These are phyloP conservation scores for Megalopta genalis DNA, from an alignment of 1,140 invertebrate species.

Conservation along the genomic window DNA sequence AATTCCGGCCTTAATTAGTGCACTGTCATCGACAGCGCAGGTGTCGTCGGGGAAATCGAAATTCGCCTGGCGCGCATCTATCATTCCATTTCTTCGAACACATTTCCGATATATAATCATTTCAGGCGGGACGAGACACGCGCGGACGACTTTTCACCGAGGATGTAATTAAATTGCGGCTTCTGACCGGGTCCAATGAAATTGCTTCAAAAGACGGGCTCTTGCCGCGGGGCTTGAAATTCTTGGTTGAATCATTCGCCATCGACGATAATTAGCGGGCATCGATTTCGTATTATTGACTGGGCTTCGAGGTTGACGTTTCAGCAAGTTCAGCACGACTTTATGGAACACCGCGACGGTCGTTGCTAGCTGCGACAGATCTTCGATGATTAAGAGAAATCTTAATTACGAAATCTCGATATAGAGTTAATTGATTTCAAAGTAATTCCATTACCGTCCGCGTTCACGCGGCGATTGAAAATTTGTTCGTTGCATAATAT, in stretches of 20 bases:
- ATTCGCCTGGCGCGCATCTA: background rate
- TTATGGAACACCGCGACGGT: background rate
- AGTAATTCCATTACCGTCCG: no score
- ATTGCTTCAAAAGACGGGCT: background rate
- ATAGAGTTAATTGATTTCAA: no score
- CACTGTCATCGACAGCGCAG: background rate
- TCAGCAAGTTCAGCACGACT: background rate
- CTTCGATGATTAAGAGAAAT: background rate
- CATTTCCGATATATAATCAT: background rate
- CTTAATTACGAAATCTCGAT: background rate
- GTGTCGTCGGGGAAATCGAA: background rate
- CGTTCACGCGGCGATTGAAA: no score
- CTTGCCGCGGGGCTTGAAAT: background rate
- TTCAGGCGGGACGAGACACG: background rate
- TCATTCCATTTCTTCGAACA: background rate
- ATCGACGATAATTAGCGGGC: background rate
- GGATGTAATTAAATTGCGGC: background rate
- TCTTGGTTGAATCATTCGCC: background rate
- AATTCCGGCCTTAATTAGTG: conserved; percentile 27
- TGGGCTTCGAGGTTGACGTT: background rate
- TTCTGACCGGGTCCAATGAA: background rate
- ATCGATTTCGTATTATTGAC: conserved; percentile 4
- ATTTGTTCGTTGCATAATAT: no score
- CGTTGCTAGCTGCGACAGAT: background rate
- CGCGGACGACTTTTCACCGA: background rate